These are phyloP conservation scores for Myotis lucifugus DNA, from an alignment of 2,113 vertebrate species.

Conservation along the genomic window DNA sequence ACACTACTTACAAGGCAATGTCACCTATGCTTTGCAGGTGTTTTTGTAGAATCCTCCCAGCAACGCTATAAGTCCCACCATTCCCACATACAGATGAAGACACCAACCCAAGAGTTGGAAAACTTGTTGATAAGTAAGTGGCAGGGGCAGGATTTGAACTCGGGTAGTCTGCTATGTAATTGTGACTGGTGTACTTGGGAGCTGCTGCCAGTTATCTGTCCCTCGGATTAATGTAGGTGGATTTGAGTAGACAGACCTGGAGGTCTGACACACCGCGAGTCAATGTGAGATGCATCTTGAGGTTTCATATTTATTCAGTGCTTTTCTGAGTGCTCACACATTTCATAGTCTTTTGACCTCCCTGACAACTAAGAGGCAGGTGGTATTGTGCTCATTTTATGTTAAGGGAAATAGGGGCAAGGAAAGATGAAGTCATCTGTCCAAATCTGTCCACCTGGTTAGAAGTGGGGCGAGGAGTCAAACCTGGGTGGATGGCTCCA, in stretches of 20 bases:
- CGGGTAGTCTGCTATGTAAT: too few relatives aligned
- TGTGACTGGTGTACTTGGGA: rapidly evolving
- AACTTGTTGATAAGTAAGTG: background rate
- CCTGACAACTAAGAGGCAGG: background rate
- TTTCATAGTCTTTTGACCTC: background rate
- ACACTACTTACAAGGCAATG: rapidly evolving
- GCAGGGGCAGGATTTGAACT: background rate
- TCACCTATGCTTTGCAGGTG: rapidly evolving
- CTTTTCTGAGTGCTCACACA: background rate
- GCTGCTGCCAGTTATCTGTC: background rate
- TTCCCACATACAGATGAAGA: background rate
- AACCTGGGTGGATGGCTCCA: too few relatives aligned
- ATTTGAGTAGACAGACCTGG: background rate
- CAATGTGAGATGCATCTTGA: rapidly evolving
- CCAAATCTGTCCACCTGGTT: background rate
- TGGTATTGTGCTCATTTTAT: background rate
- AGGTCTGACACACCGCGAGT: background rate
- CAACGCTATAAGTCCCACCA: rapidly evolving
- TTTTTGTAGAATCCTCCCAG: background rate
- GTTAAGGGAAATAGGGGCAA: background rate
- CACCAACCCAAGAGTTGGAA: background rate
- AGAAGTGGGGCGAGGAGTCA: background rate
- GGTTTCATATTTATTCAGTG: background rate
- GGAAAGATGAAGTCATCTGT: background rate
- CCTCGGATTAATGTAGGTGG: rapidly evolving